Conservation (phyloP, 2,888 invertebrate genomes). For the Altica lythri region DNA sequence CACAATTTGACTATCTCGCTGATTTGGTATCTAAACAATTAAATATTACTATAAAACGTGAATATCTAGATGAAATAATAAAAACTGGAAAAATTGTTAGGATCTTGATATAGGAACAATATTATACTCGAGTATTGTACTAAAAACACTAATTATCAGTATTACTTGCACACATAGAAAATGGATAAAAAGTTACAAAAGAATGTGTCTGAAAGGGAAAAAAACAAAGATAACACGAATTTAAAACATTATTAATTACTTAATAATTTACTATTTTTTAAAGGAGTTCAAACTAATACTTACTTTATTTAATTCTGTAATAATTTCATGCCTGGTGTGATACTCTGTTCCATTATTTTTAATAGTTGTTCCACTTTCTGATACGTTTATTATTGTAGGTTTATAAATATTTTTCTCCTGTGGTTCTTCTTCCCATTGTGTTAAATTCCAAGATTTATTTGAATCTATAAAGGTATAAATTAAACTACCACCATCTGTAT, state of each 20-base stretch:
- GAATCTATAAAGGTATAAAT: conserved; percentile 21
- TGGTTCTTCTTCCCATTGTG: conserved; percentile 65
- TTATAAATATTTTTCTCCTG: conserved; percentile 65
- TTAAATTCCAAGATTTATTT: conserved; percentile 52
- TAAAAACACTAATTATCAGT: too few species aligned
- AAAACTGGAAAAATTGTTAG: too few species aligned
- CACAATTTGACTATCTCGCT: conserved; percentile 67
- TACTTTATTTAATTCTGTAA: conserved; percentile 30
- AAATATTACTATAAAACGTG: background rate
- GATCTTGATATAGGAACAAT: too few species aligned
- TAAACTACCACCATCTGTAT: too few species aligned
- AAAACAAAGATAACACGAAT: too few species aligned
- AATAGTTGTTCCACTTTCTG: conserved; percentile 73
- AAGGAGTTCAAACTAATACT: too few species aligned
- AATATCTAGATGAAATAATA: background rate
- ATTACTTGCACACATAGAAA: too few species aligned
- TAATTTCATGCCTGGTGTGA: conserved; percentile 36
- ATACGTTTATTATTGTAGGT: conserved; percentile 74
- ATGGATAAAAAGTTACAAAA: too few species aligned
- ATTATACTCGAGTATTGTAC: too few species aligned
- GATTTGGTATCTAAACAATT: conserved; percentile 57
- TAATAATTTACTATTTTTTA: too few species aligned
- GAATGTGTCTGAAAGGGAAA: too few species aligned
- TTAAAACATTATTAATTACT: too few species aligned
- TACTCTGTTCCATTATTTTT: conserved; percentile 61